Percentiles rank a stretch among this genome's conserved stretches.
Conservation (phyloP, 2,113 vertebrate species). For the Paramisgurnus dabryanus region DNA sequence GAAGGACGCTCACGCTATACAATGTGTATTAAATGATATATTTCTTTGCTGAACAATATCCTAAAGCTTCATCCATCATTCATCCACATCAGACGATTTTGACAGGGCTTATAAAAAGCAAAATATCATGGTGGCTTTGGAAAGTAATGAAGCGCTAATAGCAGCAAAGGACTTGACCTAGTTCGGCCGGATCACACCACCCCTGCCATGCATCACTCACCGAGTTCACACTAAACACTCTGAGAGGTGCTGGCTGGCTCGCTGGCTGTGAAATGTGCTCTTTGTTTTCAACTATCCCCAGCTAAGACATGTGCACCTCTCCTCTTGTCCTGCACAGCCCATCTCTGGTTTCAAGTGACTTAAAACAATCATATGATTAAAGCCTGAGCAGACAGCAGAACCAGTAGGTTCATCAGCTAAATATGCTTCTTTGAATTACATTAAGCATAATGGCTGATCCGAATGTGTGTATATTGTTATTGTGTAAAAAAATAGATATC, state of each 20-base stretch:
- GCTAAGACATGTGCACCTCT: background rate
- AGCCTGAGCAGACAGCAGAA: background rate
- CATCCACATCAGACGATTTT: slow-evolving; percentile 44
- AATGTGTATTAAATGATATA: slow-evolving; percentile 6
- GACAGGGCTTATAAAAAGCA: slow-evolving; percentile 47
- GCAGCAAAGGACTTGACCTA: slow-evolving; percentile 64
- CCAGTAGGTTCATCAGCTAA: background rate
- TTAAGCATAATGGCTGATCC: too few species aligned
- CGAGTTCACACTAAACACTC: slow-evolving; percentile 24
- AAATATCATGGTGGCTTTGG: slow-evolving; percentile 57
- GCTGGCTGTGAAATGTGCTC: slow-evolving; percentile 42
- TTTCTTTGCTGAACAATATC: background rate
- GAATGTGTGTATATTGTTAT: too few species aligned
- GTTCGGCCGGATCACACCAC: slow-evolving; percentile 53
- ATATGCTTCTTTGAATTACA: background rate
- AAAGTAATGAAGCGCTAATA: slow-evolving; percentile 56
- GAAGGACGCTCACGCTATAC: background rate
- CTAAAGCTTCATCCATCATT: background rate
- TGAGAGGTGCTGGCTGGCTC: slow-evolving; percentile 12
- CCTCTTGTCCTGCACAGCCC: background rate
- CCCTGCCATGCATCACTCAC: slow-evolving; percentile 46
- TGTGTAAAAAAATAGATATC: too few species aligned
- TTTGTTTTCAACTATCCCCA: slow-evolving; percentile 41
- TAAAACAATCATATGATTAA: slow-evolving; percentile 12
- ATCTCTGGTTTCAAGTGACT: slow-evolving; percentile 6